A percentile compares a stretch with the other conserved stretches of the same genome.
phyloP scores from a whole-genome alignment of 30 jellyfish, hydroid and myxozoan species.

The Aurelia aurita region DNA sequence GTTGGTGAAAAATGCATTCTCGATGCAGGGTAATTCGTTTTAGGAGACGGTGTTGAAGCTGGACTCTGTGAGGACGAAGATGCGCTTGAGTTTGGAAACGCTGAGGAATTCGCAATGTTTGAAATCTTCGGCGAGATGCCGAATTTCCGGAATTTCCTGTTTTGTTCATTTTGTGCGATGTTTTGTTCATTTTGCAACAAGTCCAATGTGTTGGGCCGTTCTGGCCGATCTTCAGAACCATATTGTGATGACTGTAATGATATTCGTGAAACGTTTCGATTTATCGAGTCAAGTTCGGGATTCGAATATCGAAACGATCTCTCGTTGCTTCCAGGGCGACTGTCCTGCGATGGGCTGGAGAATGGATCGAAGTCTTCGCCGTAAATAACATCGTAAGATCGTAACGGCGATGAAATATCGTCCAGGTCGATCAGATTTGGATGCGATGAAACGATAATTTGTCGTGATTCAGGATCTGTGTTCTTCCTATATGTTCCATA shows the following conservation, averaged over 20 bases:
- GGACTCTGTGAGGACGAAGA: constrained; percentile 98
- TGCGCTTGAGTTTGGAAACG: constrained; percentile 88
- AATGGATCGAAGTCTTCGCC: constrained; percentile 80
- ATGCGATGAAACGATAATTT: constrained; percentile 58
- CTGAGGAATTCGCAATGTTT: constrained; percentile 60
- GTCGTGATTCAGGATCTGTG: constrained; percentile 32
- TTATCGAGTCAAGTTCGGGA: constrained; percentile 65
- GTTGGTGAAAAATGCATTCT: constrained; percentile 9
- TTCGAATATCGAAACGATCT: constrained; percentile 60
- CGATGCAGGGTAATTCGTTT: constrained; percentile 58
- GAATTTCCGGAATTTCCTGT: constrained; percentile 8
- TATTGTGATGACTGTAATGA: constrained; percentile 59
- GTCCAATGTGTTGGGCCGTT: constrained; percentile 89
- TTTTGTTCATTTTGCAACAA: constrained; percentile 62
- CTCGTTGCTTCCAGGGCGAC: constrained; percentile 36
- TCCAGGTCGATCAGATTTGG: constrained; percentile 73
- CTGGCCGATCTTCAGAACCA: constrained; percentile 41
- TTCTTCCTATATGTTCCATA: constrained; percentile 91
- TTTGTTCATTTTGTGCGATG: neutral
- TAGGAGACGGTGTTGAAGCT: constrained; percentile 98
- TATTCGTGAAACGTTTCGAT: constrained; percentile 49
- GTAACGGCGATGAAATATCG: constrained; percentile 69
- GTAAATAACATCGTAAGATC: constrained; percentile 64
- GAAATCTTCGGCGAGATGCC: constrained; percentile 58
- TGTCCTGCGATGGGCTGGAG: constrained; percentile 71